Evolutionary conservation across 2,797 vertebrate genomes (phyloP).

Genomic region (Gobionotothen gibberifrons): DNA sequence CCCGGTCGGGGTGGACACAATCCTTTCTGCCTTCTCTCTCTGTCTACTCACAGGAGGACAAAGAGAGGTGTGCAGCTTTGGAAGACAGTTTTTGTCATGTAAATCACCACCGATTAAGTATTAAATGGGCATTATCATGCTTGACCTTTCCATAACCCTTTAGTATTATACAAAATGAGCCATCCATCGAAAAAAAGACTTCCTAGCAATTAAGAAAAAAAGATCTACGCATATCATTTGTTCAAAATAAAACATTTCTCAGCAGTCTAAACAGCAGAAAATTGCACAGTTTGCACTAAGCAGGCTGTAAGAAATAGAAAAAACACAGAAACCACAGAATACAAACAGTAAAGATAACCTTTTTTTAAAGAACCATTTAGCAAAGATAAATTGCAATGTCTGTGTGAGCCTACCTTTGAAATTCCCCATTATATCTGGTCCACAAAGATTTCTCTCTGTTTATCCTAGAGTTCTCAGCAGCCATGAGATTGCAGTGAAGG

Average conservation of each 20-base stretch:
- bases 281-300: conserved; percentile 25
- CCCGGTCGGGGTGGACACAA: conserved; percentile 41
- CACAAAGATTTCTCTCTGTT: conserved; percentile 46
- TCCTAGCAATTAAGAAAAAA: background rate
- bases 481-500: conserved; percentile 46
- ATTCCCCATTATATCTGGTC: conserved; percentile 68
- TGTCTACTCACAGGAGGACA: conserved; percentile 6
- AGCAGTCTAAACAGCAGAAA: conserved; percentile 43
- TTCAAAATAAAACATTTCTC: conserved; percentile 29
- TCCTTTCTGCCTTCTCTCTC: conserved; percentile 8
- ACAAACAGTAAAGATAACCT: conserved; percentile 19
- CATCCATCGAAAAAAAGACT: background rate
- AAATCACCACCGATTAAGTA: conserved; percentile 16
- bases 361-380: conserved; percentile 27
- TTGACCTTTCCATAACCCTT: conserved; percentile 29
- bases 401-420: conserved; percentile 69
- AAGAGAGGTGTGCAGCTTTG: conserved; percentile 8
- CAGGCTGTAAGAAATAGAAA: conserved; percentile 40
- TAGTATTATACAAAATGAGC: conserved; percentile 13
- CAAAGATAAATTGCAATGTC: conserved; percentile 35
- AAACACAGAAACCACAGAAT: conserved; percentile 47
- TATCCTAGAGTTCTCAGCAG: conserved; percentile 30
- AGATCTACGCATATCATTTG: conserved; percentile 39
- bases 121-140: conserved; percentile 20
- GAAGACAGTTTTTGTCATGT: conserved; percentile 6